Evolutionary conservation across 2,888 invertebrate genomes (phyloP), one percentile per base, ranked within the genome.

Genomic region (Drosophila merina): DNA sequence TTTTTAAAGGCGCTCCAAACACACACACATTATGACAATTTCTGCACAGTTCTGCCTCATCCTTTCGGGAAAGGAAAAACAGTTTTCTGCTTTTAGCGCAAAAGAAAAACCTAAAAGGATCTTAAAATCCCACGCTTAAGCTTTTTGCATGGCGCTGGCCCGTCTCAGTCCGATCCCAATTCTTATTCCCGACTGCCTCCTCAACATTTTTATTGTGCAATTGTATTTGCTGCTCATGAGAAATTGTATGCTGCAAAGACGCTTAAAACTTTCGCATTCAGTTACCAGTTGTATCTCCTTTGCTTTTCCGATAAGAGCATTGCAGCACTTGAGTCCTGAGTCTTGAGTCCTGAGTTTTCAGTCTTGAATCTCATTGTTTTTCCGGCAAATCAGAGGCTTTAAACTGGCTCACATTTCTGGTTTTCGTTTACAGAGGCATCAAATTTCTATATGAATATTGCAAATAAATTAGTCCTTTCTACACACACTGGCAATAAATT

Each of bases 181-280:
- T 38, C 52, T 49, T 47, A 28, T n/a, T 36, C 50, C 38, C 5
- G 51, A 31, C 60, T 47, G 49, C 57, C 66, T 56, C 52, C 48
- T 45, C 57, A 9, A 45, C 26, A 25, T 66, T 75, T 64, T 83
- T 79, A 80, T 86, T 86, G 86, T 86, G 82, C 79, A 86, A 86
- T 83, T 86, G 82, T 83, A 86, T 86, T 86, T 86, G 64, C 62
- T 77, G 69, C 80, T 82, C 82, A 83, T 82, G 80, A 86, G 86
- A 80, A 82, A 82, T 78, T 86, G 86, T 86, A 78, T 83, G 83
- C 83, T 76, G 76, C 76, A 82, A 86, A 82, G 86, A 80, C 50
- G 86, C 82, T 82, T 82, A 85, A 83, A 86, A 86, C 73, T 83
- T 83, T 83, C 69, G 48, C 79, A 69, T 74, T 52, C 69, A 59